Evolutionary conservation across 2,113 vertebrate genomes (phyloP).

Genomic region (Telmatochromis sp.): DNA sequence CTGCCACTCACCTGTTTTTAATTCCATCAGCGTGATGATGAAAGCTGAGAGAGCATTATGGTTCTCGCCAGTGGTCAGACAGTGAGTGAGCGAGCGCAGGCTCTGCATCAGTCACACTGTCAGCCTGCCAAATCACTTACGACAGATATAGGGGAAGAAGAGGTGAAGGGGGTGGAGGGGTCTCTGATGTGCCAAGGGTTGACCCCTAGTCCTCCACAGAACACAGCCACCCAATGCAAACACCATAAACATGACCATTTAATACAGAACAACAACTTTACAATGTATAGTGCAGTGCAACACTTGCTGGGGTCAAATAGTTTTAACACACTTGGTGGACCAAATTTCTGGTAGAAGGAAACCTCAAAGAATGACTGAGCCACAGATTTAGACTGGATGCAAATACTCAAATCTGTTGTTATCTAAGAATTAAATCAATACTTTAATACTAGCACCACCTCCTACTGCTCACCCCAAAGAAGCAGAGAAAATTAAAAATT

Average conservation of each 20-base stretch:
- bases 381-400: not conserved
- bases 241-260: not conserved
- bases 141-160: not conserved
- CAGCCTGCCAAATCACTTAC: slow-evolving; percentile 25
- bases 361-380: not conserved
- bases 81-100: slow-evolving; percentile 35
- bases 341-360: not conserved
- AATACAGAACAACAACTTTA: not conserved
- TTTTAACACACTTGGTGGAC: not conserved
- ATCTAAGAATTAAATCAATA: not conserved
- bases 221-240: not conserved
- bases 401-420: not conserved
- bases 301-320: not conserved
- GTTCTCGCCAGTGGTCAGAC: slow-evolving; percentile 15
- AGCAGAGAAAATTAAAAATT: not conserved
- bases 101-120: slow-evolving; percentile 27
- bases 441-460: not conserved
- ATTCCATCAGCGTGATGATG: slow-evolving; percentile 50
- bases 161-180: not conserved
- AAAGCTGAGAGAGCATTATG: slow-evolving; percentile 48
- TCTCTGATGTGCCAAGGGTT: not conserved
- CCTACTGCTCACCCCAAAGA: not conserved
- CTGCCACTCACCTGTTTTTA: slow-evolving; percentile 43
- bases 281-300: not conserved
- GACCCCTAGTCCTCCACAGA: slow-evolving; percentile 1